Percentiles rank a stretch among this genome's conserved stretches.
These are phyloP conservation scores for Drosophila willistoni DNA, from an alignment of 1,140 invertebrate species.

Conservation along the genomic window DNA sequence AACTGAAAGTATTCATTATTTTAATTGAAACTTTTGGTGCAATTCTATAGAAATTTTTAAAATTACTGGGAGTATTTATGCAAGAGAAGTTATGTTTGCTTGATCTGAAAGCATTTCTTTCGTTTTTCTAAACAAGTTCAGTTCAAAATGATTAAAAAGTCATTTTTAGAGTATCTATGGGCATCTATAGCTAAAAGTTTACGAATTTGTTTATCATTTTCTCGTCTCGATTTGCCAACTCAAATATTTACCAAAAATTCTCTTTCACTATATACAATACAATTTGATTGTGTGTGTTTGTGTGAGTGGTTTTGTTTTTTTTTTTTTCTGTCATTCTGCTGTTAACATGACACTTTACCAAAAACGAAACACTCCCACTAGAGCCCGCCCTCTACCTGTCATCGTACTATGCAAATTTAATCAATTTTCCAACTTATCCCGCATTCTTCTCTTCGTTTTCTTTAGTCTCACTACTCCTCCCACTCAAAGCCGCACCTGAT, in stretches of 20 bases:
- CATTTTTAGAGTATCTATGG: no score
- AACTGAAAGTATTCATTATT: no score
- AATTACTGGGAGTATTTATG: no score
- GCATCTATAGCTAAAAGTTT: no score
- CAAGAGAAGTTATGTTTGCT: no score
- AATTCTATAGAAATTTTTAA: no score
- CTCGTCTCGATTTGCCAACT: not conserved
- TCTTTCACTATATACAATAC: not conserved
- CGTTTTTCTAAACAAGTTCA: no score
- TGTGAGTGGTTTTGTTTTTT: not conserved
- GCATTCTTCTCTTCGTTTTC: constrained; percentile 8
- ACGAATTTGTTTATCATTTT: not conserved
- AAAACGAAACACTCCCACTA: not conserved
- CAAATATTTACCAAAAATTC: constrained; percentile 9
- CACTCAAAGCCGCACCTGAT: constrained; percentile 48
- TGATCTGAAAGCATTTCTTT: no score
- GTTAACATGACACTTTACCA: not conserved
- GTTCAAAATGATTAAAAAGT: no score
- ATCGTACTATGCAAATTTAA: constrained; percentile 14
- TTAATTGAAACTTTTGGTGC: no score
- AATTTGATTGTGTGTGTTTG: not conserved
- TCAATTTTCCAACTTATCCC: constrained; percentile 12
- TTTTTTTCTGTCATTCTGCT: not conserved
- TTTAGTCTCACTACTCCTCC: not conserved
- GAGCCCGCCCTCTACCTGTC: not conserved